phyloP scores from a whole-genome alignment of 2,113 vertebrate genomes.

The Ardeotis arabs region DNA sequence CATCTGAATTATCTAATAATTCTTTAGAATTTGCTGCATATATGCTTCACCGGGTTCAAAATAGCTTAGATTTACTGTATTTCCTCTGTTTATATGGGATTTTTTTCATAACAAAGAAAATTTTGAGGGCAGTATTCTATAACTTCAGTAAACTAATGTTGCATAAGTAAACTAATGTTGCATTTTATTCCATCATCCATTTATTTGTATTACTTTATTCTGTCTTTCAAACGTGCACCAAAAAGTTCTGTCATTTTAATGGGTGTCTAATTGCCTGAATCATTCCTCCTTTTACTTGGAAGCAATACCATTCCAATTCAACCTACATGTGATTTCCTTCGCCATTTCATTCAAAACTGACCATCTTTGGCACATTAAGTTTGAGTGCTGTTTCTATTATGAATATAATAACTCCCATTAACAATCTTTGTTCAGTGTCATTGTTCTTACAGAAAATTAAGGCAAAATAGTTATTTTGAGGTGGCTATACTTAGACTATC shows the following conservation, averaged over 20 bases:
- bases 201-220: slow-evolving; percentile 6
- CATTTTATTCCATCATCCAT: slow-evolving; percentile 31
- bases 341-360: neutral
- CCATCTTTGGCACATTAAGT: neutral
- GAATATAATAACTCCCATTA: neutral
- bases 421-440: neutral
- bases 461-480: neutral
- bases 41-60: neutral
- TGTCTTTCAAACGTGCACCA: neutral
- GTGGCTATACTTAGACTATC: neutral
- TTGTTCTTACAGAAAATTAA: neutral
- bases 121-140: neutral
- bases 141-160: neutral
- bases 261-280: slow-evolving; percentile 38
- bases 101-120: neutral
- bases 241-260: neutral
- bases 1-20: neutral
- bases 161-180: slow-evolving; percentile 33
- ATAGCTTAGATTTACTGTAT: neutral
- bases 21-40: neutral
- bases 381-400: neutral
- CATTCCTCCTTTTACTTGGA: neutral
- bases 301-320: neutral
- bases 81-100: neutral
- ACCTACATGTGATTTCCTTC: neutral